Percentiles rank a stretch among this genome's conserved stretches.
Evolutionary conservation across 1,140 invertebrate genomes (phyloP).

Genomic region (Drosophila ohnishii): DNA sequence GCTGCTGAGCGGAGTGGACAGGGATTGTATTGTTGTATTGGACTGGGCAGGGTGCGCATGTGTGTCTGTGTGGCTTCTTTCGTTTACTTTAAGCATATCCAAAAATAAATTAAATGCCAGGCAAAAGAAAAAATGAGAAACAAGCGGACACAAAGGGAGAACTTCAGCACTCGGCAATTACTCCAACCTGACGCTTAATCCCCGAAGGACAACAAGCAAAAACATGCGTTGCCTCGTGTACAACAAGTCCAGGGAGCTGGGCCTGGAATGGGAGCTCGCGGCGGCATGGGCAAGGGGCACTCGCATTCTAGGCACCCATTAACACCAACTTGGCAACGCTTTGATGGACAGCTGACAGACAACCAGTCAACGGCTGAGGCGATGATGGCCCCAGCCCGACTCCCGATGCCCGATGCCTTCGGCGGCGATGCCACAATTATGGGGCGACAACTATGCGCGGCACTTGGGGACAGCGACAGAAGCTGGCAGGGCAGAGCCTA

Average conservation of each 20-base stretch:
- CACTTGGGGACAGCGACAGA: conserved; percentile 66
- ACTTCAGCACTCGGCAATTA: conserved; percentile 62
- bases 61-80: conserved; percentile 60
- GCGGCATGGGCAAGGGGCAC: conserved; percentile 22
- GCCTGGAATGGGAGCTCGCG: conserved; percentile 18
- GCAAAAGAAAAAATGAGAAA: conserved; percentile 43
- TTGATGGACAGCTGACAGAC: conserved; percentile 80
- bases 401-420: conserved; percentile 23
- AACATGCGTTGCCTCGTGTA: conserved; percentile 74
- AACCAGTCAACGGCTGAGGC: conserved; percentile 65
- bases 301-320: conserved; percentile 78
- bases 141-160: conserved; percentile 24
- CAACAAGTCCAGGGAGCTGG: conserved; percentile 51
- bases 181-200: conserved; percentile 76
- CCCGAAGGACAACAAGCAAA: conserved; percentile 80
- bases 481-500: conserved; percentile 48
- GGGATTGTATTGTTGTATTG: conserved; percentile 3
- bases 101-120: conserved; percentile 79
- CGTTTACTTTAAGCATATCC: conserved; percentile 74
- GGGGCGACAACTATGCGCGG: conserved; percentile 78
- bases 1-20: conserved; percentile 59
- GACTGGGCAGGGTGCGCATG: conserved; percentile 22
- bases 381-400: conserved; percentile 28
- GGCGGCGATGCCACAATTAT: conserved; percentile 64
- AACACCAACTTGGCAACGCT: conserved; percentile 79